Percentiles rank a stretch among this genome's conserved stretches.
These are phyloP conservation scores for Pangasius krempfi DNA, from an alignment of 2,797 vertebrate genomes.

Conservation along the genomic window DNA sequence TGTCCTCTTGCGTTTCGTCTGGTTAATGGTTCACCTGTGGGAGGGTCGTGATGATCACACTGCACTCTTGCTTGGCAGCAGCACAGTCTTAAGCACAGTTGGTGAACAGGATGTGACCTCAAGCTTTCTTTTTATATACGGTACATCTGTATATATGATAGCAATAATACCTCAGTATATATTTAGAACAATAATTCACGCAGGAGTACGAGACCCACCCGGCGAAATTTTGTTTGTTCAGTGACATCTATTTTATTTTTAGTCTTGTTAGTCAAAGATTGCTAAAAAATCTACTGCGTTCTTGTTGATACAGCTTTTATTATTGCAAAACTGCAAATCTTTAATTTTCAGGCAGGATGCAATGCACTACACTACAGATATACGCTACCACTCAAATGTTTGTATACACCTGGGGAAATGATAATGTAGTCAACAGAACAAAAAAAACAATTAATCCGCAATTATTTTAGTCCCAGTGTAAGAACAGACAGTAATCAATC, in stretches of 20 bases:
- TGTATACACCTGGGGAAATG: neutral
- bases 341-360: neutral
- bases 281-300: neutral
- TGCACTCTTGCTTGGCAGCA: neutral
- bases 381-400: neutral
- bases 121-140: neutral
- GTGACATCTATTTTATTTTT: neutral
- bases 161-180: neutral
- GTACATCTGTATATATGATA: neutral
- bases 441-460: neutral
- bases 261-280: neutral
- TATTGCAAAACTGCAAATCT: neutral
- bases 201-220: neutral
- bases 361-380: neutral
- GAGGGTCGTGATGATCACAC: constrained; percentile 22
- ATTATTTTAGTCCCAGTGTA: neutral
- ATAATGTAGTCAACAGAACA: neutral
- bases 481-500: neutral
- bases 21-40: constrained; percentile 47
- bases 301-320: neutral
- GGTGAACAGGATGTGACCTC: constrained; percentile 25
- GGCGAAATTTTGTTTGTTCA: neutral
- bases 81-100: neutral
- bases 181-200: neutral
- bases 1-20: constrained; percentile 40